Evolutionary conservation across 2,113 vertebrate genomes (phyloP), one percentile per base, ranked within the genome.

Genomic region (Menura novaehollandiae): DNA sequence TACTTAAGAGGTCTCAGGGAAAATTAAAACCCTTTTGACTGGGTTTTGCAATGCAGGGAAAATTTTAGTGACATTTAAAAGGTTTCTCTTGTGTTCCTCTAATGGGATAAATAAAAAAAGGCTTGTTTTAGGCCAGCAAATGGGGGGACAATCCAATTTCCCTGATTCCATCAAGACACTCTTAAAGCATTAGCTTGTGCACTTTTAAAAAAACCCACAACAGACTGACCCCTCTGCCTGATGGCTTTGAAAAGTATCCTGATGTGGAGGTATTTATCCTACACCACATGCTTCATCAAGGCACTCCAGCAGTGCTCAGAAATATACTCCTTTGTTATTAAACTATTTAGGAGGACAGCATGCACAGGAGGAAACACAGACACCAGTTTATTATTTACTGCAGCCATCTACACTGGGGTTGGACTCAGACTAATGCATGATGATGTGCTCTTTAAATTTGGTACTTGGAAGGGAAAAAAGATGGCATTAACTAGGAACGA

Each of bases 121-220:
- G 97, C 98, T 98, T 98, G 97, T 98, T 98, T 98, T 98, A 99
- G 98, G 98, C 98, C 98, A 98, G 98, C 98, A 99, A 99, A 99
- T 99, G 98, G 99, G 98, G 98, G 98, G 97, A 99, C 99, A 99
- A 99, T 99, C 99, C 99, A 99, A 99, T 99, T 99, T 99, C 98
- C 98, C 98, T 99, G 99, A 99, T 99, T 99, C 99, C 98, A 99
- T 99, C 99, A 99, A 99, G 98, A 98, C 98, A 98, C 98, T 98
- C 98, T 97, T 97, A 98, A 98, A 98, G 98, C 98, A 99, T 99
- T 99, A 99, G 98, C 98, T 98, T 93, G 97, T 96, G 97, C 97
- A 97, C 98, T 98, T 98, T 85, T 76, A 55, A 91, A 95, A 98
- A 98, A 98, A 98, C 22, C 56, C 47, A 51, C 96, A 92, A 63